Evolutionary conservation across 2,113 vertebrate genomes (phyloP).

Genomic region (Oncorhynchus masou): DNA sequence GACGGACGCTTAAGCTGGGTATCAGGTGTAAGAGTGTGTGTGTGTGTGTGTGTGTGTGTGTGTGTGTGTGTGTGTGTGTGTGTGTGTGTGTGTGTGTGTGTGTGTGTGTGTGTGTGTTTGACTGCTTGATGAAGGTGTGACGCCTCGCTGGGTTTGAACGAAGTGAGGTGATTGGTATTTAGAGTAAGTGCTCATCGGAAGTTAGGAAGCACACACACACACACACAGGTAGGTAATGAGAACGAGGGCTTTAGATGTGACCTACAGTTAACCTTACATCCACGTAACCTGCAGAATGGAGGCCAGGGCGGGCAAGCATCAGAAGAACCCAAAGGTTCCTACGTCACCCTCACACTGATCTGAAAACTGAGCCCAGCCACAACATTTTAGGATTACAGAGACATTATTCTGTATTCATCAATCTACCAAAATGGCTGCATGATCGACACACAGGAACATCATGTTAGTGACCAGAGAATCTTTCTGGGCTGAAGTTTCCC

Average conservation of each 20-base stretch:
- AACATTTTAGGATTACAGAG: background rate
- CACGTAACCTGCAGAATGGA: constrained; percentile 7
- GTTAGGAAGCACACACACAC: background rate
- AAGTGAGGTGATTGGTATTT: constrained; percentile 50
- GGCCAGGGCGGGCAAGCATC: background rate
- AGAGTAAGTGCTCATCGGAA: constrained; percentile 51
- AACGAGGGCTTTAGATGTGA: constrained; percentile 10
- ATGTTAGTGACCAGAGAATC: background rate
- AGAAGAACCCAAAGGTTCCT: background rate
- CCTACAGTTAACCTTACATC: constrained; percentile 5
- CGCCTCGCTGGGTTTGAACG: constrained; percentile 42
- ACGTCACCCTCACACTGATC: background rate
- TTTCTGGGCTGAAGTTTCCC: background rate
- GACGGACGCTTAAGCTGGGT: background rate
- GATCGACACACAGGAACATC: background rate
- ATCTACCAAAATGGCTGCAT: background rate
- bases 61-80: constrained; percentile 11
- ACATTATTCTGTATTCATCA: background rate
- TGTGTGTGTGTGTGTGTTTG: constrained; percentile 23
- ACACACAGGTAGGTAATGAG: background rate
- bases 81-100: background rate
- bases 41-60: background rate
- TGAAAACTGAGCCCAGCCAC: background rate
- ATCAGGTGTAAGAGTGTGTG: background rate
- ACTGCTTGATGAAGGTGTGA: constrained; percentile 50